These are phyloP conservation scores for Sparus aurata DNA, from an alignment of 2,797 vertebrate species.

Conservation along the genomic window DNA sequence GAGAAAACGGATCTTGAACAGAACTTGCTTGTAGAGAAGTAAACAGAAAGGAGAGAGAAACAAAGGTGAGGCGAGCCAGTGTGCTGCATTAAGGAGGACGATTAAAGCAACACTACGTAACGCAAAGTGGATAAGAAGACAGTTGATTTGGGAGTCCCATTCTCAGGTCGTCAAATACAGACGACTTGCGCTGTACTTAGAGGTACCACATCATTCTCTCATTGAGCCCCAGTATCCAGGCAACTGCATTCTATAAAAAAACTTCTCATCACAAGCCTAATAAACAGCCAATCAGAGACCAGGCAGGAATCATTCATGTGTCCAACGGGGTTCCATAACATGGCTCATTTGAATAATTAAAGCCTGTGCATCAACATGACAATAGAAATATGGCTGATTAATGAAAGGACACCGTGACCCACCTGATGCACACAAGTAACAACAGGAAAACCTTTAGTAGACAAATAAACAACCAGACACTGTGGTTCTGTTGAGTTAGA, in stretches of 20 bases:
- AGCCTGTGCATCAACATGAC: constrained; percentile 16
- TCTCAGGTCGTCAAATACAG: too few relatives aligned
- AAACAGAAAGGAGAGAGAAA: too few relatives aligned
- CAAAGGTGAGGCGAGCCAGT: too few relatives aligned
- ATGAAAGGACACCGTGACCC: neutral
- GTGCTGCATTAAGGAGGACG: too few relatives aligned
- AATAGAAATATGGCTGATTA: constrained; percentile 15
- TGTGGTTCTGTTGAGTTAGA: neutral
- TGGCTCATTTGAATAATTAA: constrained; percentile 44
- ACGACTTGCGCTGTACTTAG: too few relatives aligned
- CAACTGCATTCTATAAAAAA: constrained; percentile 66
- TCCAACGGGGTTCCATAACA: constrained; percentile 13
- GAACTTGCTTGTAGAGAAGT: too few relatives aligned
- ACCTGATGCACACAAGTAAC: neutral
- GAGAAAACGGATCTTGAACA: too few relatives aligned
- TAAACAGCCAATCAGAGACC: constrained; percentile 54
- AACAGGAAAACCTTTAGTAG: constrained; percentile 10
- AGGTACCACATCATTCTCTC: constrained; percentile 9
- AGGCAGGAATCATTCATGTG: constrained; percentile 3
- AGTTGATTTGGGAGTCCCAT: too few relatives aligned
- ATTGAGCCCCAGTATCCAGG: constrained; percentile 57
- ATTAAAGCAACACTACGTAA: too few relatives aligned
- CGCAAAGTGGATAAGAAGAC: too few relatives aligned
- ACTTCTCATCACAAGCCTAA: constrained; percentile 32
- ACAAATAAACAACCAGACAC: neutral